phyloP scores from a whole-genome alignment of 2,888 invertebrate species.

The Mermis nigrescens region DNA sequence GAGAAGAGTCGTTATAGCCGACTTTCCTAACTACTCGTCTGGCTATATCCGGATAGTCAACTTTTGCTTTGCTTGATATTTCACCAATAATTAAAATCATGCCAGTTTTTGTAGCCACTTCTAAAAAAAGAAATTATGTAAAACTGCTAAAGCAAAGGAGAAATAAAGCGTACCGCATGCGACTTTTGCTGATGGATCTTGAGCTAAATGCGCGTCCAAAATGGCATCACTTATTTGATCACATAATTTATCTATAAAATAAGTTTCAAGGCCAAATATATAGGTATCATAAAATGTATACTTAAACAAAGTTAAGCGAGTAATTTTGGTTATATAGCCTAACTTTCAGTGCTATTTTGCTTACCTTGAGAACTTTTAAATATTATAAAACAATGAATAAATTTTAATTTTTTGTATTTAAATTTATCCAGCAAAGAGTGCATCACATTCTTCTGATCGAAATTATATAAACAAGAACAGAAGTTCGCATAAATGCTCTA shows the following conservation, averaged over 20 bases:
- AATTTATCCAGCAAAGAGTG: too few species aligned
- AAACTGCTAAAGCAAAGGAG: neutral
- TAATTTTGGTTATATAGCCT: too few species aligned
- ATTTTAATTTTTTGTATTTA: too few species aligned
- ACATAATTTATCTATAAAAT: slow-evolving; percentile 60
- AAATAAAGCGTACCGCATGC: slow-evolving; percentile 30
- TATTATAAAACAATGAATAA: too few species aligned
- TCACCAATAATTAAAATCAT: slow-evolving; percentile 96
- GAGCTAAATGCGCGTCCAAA: slow-evolving; percentile 48
- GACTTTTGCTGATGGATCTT: slow-evolving; percentile 26
- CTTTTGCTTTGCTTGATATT: slow-evolving; percentile 88
- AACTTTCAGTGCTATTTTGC: too few species aligned
- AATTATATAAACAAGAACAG: too few species aligned
- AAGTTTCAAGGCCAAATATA: too few species aligned
- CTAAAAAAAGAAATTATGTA: slow-evolving; percentile 10
- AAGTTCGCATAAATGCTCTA: too few species aligned
- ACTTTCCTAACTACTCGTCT: slow-evolving; percentile 89
- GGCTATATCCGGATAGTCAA: slow-evolving; percentile 92
- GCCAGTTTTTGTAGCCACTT: slow-evolving; percentile 91
- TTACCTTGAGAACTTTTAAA: too few species aligned
- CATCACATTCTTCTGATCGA: too few species aligned
- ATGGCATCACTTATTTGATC: slow-evolving; percentile 70
- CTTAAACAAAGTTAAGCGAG: too few species aligned
- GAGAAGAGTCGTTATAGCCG: slow-evolving; percentile 91
- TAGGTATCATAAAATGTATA: too few species aligned